These are phyloP conservation scores for Ditula angustiorana DNA, from an alignment of 2,888 invertebrate species.

Conservation along the genomic window DNA sequence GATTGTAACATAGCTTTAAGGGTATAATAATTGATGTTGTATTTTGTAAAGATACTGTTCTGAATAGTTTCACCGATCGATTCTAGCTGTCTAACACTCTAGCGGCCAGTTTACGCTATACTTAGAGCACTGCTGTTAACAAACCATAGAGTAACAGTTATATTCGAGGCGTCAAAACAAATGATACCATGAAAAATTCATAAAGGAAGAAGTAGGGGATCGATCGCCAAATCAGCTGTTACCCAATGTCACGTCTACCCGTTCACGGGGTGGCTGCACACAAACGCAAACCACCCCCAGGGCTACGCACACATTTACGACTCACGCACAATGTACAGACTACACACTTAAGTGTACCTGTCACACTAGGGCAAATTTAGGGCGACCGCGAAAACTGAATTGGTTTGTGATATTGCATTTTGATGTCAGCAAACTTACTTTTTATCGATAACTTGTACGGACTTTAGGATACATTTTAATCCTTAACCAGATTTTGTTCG, in stretches of 20 bases:
- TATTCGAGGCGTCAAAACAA: slow-evolving; percentile 55
- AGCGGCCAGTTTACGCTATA: no score
- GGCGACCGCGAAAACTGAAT: not conserved
- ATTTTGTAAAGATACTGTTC: no score
- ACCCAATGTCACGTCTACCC: slow-evolving; percentile 81
- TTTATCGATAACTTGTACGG: no score
- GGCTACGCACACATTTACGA: slow-evolving; percentile 41
- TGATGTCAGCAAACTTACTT: no score
- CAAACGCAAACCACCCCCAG: slow-evolving; percentile 41
- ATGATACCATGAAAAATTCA: slow-evolving; percentile 74
- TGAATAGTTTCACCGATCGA: no score
- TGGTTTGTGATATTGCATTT: not conserved
- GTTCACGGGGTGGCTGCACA: slow-evolving; percentile 50
- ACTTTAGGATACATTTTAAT: no score
- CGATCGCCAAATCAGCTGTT: slow-evolving; percentile 80
- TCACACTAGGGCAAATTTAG: not conserved
- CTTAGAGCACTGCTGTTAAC: no score
- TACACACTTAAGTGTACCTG: not conserved
- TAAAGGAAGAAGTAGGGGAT: slow-evolving; percentile 70
- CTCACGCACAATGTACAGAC: not conserved
- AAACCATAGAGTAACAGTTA: not conserved
- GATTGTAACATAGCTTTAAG: slow-evolving; percentile 3
- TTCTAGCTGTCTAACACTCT: no score
- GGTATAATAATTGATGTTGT: not conserved
- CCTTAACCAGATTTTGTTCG: no score